Percentiles rank a stretch among this genome's conserved stretches.
Conservation (phyloP, 2,888 invertebrate genomes). For the Pollenia labialis region DNA sequence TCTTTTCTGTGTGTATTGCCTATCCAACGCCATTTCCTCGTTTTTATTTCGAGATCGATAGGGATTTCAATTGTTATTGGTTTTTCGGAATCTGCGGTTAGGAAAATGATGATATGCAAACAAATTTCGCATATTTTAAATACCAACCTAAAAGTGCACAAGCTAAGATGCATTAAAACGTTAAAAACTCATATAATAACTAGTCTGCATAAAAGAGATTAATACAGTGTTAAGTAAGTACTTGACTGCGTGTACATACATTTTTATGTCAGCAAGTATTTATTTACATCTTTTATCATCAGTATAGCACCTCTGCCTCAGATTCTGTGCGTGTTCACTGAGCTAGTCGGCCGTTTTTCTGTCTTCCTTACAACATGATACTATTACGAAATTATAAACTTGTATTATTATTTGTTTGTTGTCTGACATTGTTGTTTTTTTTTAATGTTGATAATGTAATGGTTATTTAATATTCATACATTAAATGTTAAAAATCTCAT, state of each 20-base stretch:
- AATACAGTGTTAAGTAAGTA: background rate
- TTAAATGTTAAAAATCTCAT: slow-evolving; percentile 56
- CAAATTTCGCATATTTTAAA: no score
- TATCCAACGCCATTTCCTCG: no score
- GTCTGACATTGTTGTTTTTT: slow-evolving; percentile 37
- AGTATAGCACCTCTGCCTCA: background rate
- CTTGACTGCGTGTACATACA: background rate
- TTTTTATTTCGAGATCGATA: no score
- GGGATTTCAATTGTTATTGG: no score
- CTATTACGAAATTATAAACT: slow-evolving; percentile 41
- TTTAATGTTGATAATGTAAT: slow-evolving; percentile 58
- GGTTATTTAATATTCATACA: slow-evolving; percentile 67
- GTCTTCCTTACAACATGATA: background rate
- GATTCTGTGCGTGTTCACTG: background rate
- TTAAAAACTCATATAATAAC: no score
- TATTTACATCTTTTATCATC: background rate
- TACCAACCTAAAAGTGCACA: no score
- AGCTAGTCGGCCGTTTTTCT: background rate
- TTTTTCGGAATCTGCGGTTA: no score
- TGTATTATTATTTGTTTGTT: slow-evolving; percentile 39
- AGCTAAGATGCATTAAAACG: no score
- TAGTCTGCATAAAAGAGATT: background rate
- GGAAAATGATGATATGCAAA: no score
- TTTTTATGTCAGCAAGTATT: background rate
- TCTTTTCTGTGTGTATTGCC: no score